phyloP scores from a whole-genome alignment of 2,113 vertebrate species.

The Tachysurus fulvidraco region DNA sequence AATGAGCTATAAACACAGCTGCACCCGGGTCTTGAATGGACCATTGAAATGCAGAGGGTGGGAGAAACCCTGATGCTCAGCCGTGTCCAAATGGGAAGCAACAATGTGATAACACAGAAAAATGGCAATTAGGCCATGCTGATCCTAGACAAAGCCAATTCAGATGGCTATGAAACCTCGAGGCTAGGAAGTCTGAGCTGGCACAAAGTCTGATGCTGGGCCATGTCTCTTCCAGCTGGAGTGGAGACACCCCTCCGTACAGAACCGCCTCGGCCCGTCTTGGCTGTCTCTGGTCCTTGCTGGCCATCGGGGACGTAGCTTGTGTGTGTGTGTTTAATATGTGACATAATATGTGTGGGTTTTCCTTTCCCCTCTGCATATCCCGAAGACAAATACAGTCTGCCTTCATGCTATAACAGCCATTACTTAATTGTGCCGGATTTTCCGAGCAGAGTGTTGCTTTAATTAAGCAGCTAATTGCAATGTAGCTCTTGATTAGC shows the following conservation, averaged over 20 bases:
- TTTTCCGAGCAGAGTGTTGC: slow-evolving; percentile 81
- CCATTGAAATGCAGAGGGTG: slow-evolving; percentile 54
- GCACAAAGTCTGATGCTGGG: slow-evolving; percentile 66
- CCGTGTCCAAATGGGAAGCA: slow-evolving; percentile 72
- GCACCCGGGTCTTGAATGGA: slow-evolving; percentile 34
- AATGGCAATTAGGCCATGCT: slow-evolving; percentile 70
- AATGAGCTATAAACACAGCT: slow-evolving; percentile 32
- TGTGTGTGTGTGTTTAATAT: slow-evolving; percentile 30
- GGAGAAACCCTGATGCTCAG: slow-evolving; percentile 61
- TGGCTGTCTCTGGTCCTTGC: slow-evolving; percentile 70
- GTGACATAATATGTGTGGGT: slow-evolving; percentile 61
- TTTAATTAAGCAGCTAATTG: slow-evolving; percentile 99
- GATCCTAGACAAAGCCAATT: slow-evolving; percentile 69
- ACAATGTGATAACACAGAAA: slow-evolving; percentile 67
- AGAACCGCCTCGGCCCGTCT: slow-evolving; percentile 74
- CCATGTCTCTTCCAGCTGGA: slow-evolving; percentile 77
- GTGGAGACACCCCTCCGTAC: slow-evolving; percentile 70
- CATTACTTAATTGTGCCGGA: slow-evolving; percentile 82
- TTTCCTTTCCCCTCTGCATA: slow-evolving; percentile 55
- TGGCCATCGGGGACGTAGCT: slow-evolving; percentile 72
- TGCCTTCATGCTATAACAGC: slow-evolving; percentile 80
- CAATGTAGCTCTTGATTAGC: slow-evolving; percentile 98
- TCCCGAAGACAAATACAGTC: slow-evolving; percentile 74
- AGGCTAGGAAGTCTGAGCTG: slow-evolving; percentile 69
- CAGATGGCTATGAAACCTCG: slow-evolving; percentile 68